Conservation (phyloP, 1,140 invertebrate genomes). For the Drosophila chauvacae region DNA sequence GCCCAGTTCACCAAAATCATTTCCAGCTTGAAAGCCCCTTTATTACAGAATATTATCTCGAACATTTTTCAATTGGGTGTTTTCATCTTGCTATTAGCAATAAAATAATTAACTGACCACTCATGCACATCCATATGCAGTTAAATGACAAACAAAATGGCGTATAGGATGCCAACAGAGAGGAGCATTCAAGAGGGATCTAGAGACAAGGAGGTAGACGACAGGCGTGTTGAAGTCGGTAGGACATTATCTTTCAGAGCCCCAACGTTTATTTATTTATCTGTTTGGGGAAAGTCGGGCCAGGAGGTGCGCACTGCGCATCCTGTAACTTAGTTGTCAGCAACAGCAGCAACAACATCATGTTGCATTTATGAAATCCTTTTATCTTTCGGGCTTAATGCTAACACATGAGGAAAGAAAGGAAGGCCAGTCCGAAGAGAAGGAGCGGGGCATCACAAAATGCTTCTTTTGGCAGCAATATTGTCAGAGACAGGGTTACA, state of each 20-base stretch:
- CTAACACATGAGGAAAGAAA: conserved; percentile 46
- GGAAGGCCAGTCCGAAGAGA: conserved; percentile 24
- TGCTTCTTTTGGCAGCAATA: conserved; percentile 79
- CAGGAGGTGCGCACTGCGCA: conserved; percentile 49
- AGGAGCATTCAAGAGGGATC: conserved; percentile 10
- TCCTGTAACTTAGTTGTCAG: conserved; percentile 75
- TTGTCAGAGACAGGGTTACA: conserved; percentile 71
- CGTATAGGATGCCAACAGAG: background rate
- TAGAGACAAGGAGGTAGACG: conserved; percentile 34
- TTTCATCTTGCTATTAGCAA: too few relatives aligned
- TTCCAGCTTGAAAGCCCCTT: too few relatives aligned
- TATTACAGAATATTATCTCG: too few relatives aligned
- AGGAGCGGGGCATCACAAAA: conserved; percentile 54
- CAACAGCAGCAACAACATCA: conserved; percentile 67
- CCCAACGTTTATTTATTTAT: conserved; percentile 75
- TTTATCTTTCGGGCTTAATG: conserved; percentile 77
- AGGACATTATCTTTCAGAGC: conserved; percentile 63
- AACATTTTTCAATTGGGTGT: background rate
- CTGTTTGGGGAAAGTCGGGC: conserved; percentile 13
- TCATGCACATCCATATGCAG: conserved; percentile 33
- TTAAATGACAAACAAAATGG: conserved; percentile 51
- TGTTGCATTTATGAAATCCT: conserved; percentile 81
- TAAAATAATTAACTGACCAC: background rate
- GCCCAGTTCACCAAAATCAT: too few relatives aligned
- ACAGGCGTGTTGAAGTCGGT: conserved; percentile 69